Conservation (phyloP, 2,797 vertebrate genomes). For the Apogon talboti region DNA sequence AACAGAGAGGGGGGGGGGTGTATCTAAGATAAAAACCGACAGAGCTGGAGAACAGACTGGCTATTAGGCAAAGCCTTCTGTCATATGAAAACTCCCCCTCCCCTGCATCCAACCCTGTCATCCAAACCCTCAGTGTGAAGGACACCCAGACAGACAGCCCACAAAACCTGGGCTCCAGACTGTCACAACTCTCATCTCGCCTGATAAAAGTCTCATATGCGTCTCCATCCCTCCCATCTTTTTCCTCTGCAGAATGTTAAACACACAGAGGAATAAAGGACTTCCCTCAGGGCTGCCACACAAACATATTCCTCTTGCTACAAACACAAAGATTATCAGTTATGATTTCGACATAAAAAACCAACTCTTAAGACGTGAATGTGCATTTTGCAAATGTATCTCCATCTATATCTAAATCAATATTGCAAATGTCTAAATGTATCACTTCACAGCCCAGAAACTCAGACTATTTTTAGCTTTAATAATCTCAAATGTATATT, state of each 20-base stretch:
- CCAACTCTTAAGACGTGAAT: constrained; percentile 19
- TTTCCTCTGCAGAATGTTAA: constrained; percentile 53
- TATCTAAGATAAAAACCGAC: constrained; percentile 34
- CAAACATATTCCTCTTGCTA: constrained; percentile 31
- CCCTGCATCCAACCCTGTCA: constrained; percentile 57
- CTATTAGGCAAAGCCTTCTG: constrained; percentile 78
- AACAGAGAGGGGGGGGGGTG: constrained; percentile 6
- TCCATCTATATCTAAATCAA: not conserved
- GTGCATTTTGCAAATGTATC: constrained; percentile 3
- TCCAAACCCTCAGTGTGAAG: constrained; percentile 72
- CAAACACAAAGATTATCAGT: constrained; percentile 30
- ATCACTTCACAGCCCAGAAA: constrained; percentile 13
- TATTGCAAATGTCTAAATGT: constrained; percentile 1
- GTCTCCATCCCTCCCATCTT: constrained; percentile 21
- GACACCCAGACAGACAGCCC: constrained; percentile 68
- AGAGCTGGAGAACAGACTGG: constrained; percentile 68
- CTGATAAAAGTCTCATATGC: constrained; percentile 60
- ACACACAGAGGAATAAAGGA: constrained; percentile 42
- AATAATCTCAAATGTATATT: constrained; percentile 22
- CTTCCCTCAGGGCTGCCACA: constrained; percentile 12
- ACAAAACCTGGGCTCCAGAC: constrained; percentile 67
- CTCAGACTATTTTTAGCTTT: constrained; percentile 17
- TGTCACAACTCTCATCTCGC: constrained; percentile 63
- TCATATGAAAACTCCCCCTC: constrained; percentile 60
- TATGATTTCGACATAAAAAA: constrained; percentile 23